phyloP scores from a whole-genome alignment of 2,797 vertebrate genomes.

The Mormyrus hasselquistii region DNA sequence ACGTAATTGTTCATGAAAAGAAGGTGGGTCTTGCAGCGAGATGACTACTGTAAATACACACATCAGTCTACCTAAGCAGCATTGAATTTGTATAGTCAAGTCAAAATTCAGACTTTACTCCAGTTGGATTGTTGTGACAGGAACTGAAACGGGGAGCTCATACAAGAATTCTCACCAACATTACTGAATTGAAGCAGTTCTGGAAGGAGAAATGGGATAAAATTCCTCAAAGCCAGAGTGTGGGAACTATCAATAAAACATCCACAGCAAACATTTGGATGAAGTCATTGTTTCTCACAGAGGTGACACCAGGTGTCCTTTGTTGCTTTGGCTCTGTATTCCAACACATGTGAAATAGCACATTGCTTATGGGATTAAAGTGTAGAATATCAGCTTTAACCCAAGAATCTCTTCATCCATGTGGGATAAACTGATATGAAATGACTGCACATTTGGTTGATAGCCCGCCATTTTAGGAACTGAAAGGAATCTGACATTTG shows the following conservation, averaged over 20 bases:
- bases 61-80: background rate
- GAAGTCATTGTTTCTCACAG: background rate
- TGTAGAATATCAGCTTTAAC: slow-evolving; percentile 5
- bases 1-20: background rate
- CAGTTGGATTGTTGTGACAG: background rate
- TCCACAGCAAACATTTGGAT: background rate
- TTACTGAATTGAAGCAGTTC: background rate
- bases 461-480: background rate
- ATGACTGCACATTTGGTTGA: slow-evolving; percentile 2
- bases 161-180: background rate
- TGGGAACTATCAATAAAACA: background rate
- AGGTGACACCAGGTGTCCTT: background rate
- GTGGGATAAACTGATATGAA: slow-evolving; percentile 4
- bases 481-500: background rate
- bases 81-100: background rate
- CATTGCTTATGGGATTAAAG: background rate
- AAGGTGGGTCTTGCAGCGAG: background rate
- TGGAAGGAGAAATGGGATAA: background rate
- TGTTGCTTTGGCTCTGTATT: slow-evolving; percentile 19
- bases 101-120: background rate
- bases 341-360: background rate
- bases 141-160: background rate
- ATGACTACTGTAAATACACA: background rate
- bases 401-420: slow-evolving; percentile 7
- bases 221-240: background rate